A percentile compares a stretch with the other conserved stretches of the same genome.
These are phyloP conservation scores for Danio kyathit DNA, from an alignment of 2,797 vertebrate species.

Conservation along the genomic window DNA sequence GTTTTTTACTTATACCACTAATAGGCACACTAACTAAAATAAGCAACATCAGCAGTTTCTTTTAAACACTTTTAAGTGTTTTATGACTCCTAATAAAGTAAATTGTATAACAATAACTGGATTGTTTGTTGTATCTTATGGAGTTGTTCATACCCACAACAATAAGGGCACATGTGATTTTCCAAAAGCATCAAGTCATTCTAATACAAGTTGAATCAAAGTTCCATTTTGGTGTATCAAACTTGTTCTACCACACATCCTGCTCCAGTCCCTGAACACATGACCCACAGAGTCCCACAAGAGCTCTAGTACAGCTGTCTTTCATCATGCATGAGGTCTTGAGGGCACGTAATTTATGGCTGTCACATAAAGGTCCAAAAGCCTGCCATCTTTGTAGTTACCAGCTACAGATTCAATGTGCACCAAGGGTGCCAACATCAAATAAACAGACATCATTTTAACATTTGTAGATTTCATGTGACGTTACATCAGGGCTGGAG, in stretches of 20 bases:
- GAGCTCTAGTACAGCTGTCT: neutral
- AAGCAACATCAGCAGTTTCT: neutral
- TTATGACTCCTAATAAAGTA: slow-evolving; percentile 5
- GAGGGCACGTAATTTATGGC: slow-evolving; percentile 5
- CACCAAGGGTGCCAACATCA: neutral
- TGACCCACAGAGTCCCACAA: slow-evolving; percentile 1
- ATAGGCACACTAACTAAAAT: neutral
- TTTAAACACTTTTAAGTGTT: neutral
- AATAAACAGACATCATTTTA: neutral
- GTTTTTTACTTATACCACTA: neutral
- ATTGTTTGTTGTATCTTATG: neutral
- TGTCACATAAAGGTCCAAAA: slow-evolving; percentile 7
- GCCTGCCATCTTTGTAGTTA: neutral
- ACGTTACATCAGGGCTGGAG: no score
- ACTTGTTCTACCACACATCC: neutral
- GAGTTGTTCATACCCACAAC: no score
- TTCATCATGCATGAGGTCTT: slow-evolving; percentile 9
- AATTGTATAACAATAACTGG: neutral
- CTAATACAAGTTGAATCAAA: neutral
- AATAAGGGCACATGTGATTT: neutral
- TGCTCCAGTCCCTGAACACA: neutral
- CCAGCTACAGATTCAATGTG: neutral
- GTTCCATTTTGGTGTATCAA: neutral
- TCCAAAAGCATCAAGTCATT: neutral
- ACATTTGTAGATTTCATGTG: no score